phyloP scores from a whole-genome alignment of 1,140 invertebrate species.

The Helicoverpa armigera region DNA sequence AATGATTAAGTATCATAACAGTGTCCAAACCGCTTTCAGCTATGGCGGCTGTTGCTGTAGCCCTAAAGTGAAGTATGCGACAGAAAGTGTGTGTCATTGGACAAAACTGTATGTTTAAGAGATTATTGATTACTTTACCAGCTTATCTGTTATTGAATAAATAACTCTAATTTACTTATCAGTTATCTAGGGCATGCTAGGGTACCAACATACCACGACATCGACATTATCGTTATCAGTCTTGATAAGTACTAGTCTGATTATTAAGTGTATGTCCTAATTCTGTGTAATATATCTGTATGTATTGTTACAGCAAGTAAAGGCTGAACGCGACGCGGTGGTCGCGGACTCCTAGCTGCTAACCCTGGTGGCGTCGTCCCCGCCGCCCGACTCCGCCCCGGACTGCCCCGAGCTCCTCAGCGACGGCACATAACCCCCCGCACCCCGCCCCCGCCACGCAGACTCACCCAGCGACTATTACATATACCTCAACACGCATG shows the following conservation, averaged over 20 bases:
- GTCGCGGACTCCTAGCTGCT: slow-evolving; percentile 81
- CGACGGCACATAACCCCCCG: slow-evolving; percentile 9
- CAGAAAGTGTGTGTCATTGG: too few species aligned
- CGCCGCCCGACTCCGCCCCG: slow-evolving; percentile 48
- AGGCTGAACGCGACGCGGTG: slow-evolving; percentile 79
- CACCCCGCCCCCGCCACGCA: neutral
- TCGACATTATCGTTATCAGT: neutral
- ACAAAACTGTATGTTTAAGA: too few species aligned
- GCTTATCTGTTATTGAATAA: too few species aligned
- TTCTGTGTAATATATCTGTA: neutral
- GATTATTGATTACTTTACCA: too few species aligned
- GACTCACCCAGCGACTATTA: neutral
- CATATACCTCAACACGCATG: neutral
- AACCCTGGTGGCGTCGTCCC: slow-evolving; percentile 61
- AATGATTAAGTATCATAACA: too few species aligned
- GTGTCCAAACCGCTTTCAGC: too few species aligned
- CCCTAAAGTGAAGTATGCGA: too few species aligned
- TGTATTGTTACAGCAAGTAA: slow-evolving; percentile 70
- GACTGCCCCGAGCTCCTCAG: slow-evolving; percentile 33
- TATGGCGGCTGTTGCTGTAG: too few species aligned
- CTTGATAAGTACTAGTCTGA: slow-evolving; percentile 12
- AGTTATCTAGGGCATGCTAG: slow-evolving; percentile 1
- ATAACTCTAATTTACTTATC: neutral
- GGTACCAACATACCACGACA: neutral
- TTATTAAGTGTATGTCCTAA: neutral